A percentile compares a stretch with the other conserved stretches of the same genome.
These are phyloP conservation scores for Diaperis boleti DNA, from an alignment of 2,888 invertebrate genomes.

Conservation along the genomic window DNA sequence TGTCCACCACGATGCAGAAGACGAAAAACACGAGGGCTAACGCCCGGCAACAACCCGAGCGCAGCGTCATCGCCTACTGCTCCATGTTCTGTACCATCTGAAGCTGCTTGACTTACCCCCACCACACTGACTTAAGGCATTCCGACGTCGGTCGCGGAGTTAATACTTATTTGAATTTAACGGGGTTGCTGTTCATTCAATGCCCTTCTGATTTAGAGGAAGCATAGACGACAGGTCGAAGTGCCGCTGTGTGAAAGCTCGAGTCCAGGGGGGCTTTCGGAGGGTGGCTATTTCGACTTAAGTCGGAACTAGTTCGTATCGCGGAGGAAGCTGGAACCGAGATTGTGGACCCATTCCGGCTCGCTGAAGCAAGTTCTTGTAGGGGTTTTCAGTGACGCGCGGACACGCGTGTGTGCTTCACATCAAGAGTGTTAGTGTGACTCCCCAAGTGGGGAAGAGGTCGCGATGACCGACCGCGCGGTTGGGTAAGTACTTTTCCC, in stretches of 20 bases:
- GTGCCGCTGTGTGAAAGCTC: slow-evolving; percentile 41
- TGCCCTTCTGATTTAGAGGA: not conserved
- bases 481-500: slow-evolving; percentile 58
- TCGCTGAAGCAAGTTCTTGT: slow-evolving; percentile 60
- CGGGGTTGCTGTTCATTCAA: not conserved
- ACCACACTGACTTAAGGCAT: slow-evolving; percentile 54
- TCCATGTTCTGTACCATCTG: slow-evolving; percentile 59
- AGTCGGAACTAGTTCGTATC: slow-evolving; percentile 53
- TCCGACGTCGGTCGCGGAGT: slow-evolving; percentile 44
- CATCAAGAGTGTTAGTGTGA: slow-evolving; percentile 56
- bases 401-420: slow-evolving; percentile 64
- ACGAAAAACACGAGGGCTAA: slow-evolving; percentile 58
- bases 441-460: slow-evolving; percentile 61
- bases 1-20: slow-evolving; percentile 56
- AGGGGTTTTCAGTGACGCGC: slow-evolving; percentile 66
- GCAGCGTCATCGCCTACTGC: slow-evolving; percentile 67
- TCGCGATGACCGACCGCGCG: slow-evolving; percentile 64
- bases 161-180: slow-evolving; percentile 38
- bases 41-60: slow-evolving; percentile 65
- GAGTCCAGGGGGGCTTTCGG: slow-evolving; percentile 32
- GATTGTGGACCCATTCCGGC: slow-evolving; percentile 59
- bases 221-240: not conserved
- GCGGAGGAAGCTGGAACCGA: slow-evolving; percentile 57
- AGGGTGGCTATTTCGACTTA: slow-evolving; percentile 48
- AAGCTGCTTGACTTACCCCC: slow-evolving; percentile 57